Base-by-base conservation (phyloP, 2,888 invertebrate genomes). In the Limenitis camilla region DNA sequence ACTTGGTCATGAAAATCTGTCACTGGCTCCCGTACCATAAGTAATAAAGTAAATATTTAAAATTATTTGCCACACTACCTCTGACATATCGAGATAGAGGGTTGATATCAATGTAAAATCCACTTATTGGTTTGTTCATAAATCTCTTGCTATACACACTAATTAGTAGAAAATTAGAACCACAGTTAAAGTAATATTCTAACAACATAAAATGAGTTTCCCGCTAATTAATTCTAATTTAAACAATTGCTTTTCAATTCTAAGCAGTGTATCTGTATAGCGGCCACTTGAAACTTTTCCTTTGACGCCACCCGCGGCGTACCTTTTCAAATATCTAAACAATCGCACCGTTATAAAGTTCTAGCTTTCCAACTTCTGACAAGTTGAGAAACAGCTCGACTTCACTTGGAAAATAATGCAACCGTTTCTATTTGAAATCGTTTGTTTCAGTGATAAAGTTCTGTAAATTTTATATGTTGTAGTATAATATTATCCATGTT, bases 281-380 rank as follows among this genome's bases (percentile, higher is more conserved):
- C 68, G 56, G 71, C 72, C 71, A 66, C 69, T 78, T 69, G 61
- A 69, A 82, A 82, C 71, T 82, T 83, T 76, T 64, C 68, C 77
- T 82, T 83, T 81, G 79, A 76, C 70, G 53, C 45, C 40, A 59
- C 53, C 57, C 60, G 66, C 59, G 64, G 62, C 58, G 61, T 63
- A 62, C 63, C 69, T 69, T 67, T 60, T 59, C 60, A 63, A 67
- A 68, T 56, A 62, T 71, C 67, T 67, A 72, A 78, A 78, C 77
- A 80, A 79, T 76, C 56, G 70, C 62, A 61, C 65, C 56, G 63
- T 64, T 61, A 62, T 63, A 65, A 70, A 76, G 68, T 76, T 73
- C 64, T 64, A 57, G 60, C 61, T 67, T 64, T 49, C 60, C 49
- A 70, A 74, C 69, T 74, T 67, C 54, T 48, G 60, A 62, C 62